Evolutionary conservation across 92 coral and sea anemone genomes (phyloP), one percentile per base, ranked within the genome.

Genomic region (Nematostella vectensis): DNA sequence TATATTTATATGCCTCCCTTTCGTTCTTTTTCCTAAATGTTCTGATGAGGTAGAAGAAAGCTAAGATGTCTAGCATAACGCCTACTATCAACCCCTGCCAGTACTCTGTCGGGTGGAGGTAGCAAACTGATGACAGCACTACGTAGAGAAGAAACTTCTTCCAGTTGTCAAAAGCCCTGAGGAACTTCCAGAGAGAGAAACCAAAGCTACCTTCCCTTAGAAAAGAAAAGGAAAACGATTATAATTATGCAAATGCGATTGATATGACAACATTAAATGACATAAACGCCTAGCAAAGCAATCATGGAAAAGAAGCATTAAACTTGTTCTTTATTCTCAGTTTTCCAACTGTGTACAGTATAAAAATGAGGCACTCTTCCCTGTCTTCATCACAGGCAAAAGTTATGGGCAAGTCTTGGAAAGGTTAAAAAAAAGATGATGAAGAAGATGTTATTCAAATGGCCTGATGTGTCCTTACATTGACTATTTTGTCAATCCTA

Each of bases 111-210:
- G 89, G 87, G 27, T 85, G 82, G 9, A 89, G 72, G 49, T 70
- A 89, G 23, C 97, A 89, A 11, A 75, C 67, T 12, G 74, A 31
- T 8, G 97, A 89, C 37, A 89, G 50, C 1, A 75, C 68, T 12
- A 64, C 71, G 63, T 89, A 89, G 38, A 89, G 67, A 18, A 89
- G 43, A 10, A 76, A 72, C 74, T 83, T 86, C 67, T 89, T 89
- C 97, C 97, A 89, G 63, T 76, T 81, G 62, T 89, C 97, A 16
- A 86, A 47, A 29, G 95, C 89, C 56, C 77, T 29, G 18, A 89
- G 43, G 58, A 72, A 77, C 17, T 78, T 68, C 97, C 97, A 89
- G 17, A 87, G 69, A 16, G 70, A 69, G 33, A 69, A 75, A 25
- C 75, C 67, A 42, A 72, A 74, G 31, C 82, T 62, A 3, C 72